A percentile compares a stretch with the other conserved stretches of the same genome.
These are phyloP conservation scores for Ascidia mentula DNA, from an alignment of 23 tunicate genomes.

Conservation along the genomic window DNA sequence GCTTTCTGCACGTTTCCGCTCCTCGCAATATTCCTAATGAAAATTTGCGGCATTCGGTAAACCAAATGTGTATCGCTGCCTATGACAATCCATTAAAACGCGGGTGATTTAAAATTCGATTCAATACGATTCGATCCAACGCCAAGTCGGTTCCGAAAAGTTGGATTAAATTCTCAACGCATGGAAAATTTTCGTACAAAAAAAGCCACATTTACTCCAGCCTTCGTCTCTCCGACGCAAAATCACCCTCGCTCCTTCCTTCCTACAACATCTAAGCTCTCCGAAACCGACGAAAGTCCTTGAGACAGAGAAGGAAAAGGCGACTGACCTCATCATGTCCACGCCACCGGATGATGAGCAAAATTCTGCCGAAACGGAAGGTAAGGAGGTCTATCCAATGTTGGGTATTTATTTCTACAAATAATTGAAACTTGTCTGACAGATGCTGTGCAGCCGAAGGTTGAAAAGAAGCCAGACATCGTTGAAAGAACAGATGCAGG, in stretches of 20 bases:
- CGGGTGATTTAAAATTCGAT: too few relatives aligned
- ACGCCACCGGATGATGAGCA: not conserved
- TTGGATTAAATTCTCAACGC: too few relatives aligned
- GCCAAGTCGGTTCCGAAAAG: too few relatives aligned
- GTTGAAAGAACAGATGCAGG: constrained; percentile 3
- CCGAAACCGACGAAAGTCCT: constrained; percentile 17
- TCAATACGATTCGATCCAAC: too few relatives aligned
- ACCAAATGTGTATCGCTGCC: too few relatives aligned
- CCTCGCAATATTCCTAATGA: too few relatives aligned
- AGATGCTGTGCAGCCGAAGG: too few relatives aligned
- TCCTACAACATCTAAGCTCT: constrained; percentile 39
- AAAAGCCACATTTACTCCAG: constrained; percentile 55
- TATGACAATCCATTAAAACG: too few relatives aligned
- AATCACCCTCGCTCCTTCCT: constrained; percentile 64
- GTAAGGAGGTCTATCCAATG: not conserved
- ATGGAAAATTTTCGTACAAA: constrained; percentile 77
- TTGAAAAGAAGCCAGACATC: not conserved
- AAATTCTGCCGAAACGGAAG: not conserved
- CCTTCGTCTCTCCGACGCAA: constrained; percentile 32
- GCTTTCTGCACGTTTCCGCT: too few relatives aligned
- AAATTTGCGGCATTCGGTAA: too few relatives aligned
- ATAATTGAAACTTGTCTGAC: not conserved
- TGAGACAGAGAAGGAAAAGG: not conserved
- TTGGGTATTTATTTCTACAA: not conserved
- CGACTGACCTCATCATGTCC: not conserved